Base-by-base conservation (phyloP, 1,140 invertebrate species). In the Achroia grisella region DNA sequence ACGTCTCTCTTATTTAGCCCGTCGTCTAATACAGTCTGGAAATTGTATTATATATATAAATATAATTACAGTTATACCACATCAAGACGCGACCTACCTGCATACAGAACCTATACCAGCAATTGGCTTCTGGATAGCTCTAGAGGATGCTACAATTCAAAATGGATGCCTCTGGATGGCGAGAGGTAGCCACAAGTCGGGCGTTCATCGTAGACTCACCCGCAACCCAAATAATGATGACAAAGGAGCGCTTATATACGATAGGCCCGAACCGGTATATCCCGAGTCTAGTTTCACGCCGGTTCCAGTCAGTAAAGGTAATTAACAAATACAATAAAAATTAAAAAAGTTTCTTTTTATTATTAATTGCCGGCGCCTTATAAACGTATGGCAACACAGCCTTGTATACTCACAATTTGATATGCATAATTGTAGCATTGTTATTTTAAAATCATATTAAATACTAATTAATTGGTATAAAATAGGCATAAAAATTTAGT, bases 91-190 rank as follows among this genome's bases (percentile, higher is more conserved):
- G 0, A 92, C 94, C 0, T 99, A 94, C 73, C 86, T 99, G 1
- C 89, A 94, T 56, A 95, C 94, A 0, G 93, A 92, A 44, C 96
- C 91, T 10, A 79, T 89, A 17, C 89, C 89, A 10, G 87, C 93
- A 0, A 78, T 96, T 9, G 97, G 97, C 1, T 93, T 98, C 65
- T 99, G 98, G 98, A 93, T 99, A 35, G 95, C 98, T 1, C 78
- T 99, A 1, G 96, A 99, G 63, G 95, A 98, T 66, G 94, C 96
- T 1, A 97, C 93, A 0, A 39, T 91, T 8, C 93, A 98, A 67
- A 99, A 99, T 75, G 97, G 98, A 5, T 99, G 98, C 71, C 87
- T 99, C 4, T 96, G 93, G 91, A 95, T 98, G 70, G 91, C 94
- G 1, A 93, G 93, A 32, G 95, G 95, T 1, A 98, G 97, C 0